phyloP scores from a whole-genome alignment of 2,113 vertebrate species.

The Chaetodon auriga region DNA sequence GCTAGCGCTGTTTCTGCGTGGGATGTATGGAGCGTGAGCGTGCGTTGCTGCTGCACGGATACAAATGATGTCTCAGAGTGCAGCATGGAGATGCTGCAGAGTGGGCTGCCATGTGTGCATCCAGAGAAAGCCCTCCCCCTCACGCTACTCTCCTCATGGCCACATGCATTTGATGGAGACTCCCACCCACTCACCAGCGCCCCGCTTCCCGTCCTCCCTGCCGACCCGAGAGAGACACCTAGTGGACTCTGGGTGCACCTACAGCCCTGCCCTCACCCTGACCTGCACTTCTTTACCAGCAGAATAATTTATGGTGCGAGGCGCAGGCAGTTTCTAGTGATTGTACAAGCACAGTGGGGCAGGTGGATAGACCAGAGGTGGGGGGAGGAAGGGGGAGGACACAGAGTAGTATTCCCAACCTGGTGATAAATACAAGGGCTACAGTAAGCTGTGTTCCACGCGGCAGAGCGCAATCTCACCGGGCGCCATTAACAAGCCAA shows the following conservation, averaged over 20 bases:
- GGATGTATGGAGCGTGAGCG: background rate
- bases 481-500: slow-evolving; percentile 28
- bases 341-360: slow-evolving; percentile 36
- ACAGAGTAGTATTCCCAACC: slow-evolving; percentile 20
- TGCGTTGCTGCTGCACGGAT: slow-evolving; percentile 4
- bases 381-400: background rate
- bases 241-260: slow-evolving; percentile 21
- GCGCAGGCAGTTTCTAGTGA: slow-evolving; percentile 31
- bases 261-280: slow-evolving; percentile 60
- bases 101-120: slow-evolving; percentile 63
- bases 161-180: slow-evolving; percentile 49
- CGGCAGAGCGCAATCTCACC: slow-evolving; percentile 17
- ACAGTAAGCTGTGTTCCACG: slow-evolving; percentile 7
- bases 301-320: slow-evolving; percentile 56
- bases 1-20: background rate
- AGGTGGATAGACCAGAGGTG: background rate
- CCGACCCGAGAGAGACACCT: slow-evolving; percentile 53
- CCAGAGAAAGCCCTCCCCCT: slow-evolving; percentile 47
- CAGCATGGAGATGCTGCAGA: slow-evolving; percentile 61
- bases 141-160: slow-evolving; percentile 48
- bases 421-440: slow-evolving; percentile 13
- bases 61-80: slow-evolving; percentile 5
- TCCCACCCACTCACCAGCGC: slow-evolving; percentile 44
- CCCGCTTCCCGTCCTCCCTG: background rate
- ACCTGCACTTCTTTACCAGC: slow-evolving; percentile 48